phyloP scores from a whole-genome alignment of 1,140 invertebrate species.

The Bombus picipes region DNA sequence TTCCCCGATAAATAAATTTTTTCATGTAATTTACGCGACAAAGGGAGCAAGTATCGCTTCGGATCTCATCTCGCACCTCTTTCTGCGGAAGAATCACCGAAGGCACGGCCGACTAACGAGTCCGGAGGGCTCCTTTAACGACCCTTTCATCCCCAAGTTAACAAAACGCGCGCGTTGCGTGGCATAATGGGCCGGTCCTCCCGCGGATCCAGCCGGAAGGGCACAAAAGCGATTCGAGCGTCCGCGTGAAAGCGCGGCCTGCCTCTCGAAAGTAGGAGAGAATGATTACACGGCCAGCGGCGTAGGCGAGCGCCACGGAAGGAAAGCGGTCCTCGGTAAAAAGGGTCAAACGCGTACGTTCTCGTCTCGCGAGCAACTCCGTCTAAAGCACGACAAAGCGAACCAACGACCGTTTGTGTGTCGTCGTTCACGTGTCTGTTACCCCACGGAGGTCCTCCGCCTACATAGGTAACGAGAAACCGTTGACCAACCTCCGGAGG shows the following conservation, averaged over 20 bases:
- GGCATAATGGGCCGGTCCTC: slow-evolving; percentile 53
- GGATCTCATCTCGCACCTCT: background rate
- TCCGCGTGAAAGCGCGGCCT: slow-evolving; percentile 4
- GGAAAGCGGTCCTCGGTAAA: slow-evolving; percentile 12
- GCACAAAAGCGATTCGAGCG: slow-evolving; percentile 42
- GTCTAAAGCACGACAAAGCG: slow-evolving; percentile 42
- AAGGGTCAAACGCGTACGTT: slow-evolving; percentile 43
- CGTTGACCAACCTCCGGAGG: slow-evolving; percentile 54
- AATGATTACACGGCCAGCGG: slow-evolving; percentile 42
- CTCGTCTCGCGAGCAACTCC: slow-evolving; percentile 1
- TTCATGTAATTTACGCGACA: background rate
- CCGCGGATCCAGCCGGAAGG: slow-evolving; percentile 46
- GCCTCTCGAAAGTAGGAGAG: slow-evolving; percentile 33
- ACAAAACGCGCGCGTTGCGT: slow-evolving; percentile 60
- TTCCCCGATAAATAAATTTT: background rate
- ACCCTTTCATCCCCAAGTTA: slow-evolving; percentile 35
- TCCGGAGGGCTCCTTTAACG: slow-evolving; percentile 28
- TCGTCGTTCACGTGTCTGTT: background rate
- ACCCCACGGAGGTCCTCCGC: slow-evolving; percentile 6
- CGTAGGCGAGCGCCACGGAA: background rate
- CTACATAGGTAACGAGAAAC: slow-evolving; percentile 68
- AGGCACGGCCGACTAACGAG: slow-evolving; percentile 29
- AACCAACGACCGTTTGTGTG: slow-evolving; percentile 5
- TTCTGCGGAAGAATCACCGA: background rate
- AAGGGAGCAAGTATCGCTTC: background rate